A percentile compares a stretch with the other conserved stretches of the same genome.
phyloP scores from a whole-genome alignment of 2,113 vertebrate species.

The Lampris megalopsis region DNA sequence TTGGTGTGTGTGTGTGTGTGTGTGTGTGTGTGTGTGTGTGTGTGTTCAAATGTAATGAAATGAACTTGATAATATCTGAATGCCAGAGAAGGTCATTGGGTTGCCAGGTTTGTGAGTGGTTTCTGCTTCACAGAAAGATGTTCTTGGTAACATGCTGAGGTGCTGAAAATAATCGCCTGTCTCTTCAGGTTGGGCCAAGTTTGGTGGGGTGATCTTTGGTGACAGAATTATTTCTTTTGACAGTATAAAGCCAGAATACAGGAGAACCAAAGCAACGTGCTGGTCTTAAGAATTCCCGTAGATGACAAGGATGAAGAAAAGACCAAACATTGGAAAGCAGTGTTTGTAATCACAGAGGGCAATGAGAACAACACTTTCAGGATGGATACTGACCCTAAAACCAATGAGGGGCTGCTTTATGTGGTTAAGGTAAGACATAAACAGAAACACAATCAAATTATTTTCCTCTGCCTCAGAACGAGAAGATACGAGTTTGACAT shows the following conservation, averaged over 20 bases:
- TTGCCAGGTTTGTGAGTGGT: too few species aligned
- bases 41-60: too few species aligned
- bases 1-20: too few species aligned
- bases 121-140: too few species aligned
- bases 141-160: not conserved
- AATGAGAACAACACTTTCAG: conserved; percentile 86
- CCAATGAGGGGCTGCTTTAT: conserved; percentile 86
- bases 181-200: not conserved
- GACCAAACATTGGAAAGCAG: conserved; percentile 77
- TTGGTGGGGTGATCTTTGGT: not conserved
- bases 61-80: too few species aligned
- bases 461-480: too few species aligned
- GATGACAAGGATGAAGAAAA: conserved; percentile 83
- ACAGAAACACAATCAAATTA: not conserved
- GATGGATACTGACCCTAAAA: conserved; percentile 85
- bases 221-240: conserved; percentile 1
- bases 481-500: too few species aligned
- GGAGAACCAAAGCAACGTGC: conserved; percentile 84
- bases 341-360: conserved; percentile 84
- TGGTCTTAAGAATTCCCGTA: conserved; percentile 81
- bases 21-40: too few species aligned
- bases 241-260: conserved; percentile 83
- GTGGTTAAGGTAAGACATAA: conserved; percentile 85
- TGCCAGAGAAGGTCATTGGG: too few species aligned
- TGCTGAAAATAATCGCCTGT: not conserved